Conservation (phyloP, 1,140 invertebrate genomes). For the Drosophila arizonae region DNA sequence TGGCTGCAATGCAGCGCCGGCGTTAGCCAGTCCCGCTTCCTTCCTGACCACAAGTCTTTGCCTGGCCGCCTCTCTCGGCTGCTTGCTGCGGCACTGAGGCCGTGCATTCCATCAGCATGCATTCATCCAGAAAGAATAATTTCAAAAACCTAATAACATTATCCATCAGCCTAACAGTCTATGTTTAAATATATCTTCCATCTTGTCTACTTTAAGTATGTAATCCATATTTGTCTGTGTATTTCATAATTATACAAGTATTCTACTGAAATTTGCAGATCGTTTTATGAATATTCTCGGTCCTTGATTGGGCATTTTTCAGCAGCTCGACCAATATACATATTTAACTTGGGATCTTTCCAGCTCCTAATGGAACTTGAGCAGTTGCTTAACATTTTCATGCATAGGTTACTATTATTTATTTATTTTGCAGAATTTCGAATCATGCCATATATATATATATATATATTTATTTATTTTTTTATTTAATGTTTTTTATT, state of each 20-base stretch:
- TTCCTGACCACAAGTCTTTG: constrained; percentile 26
- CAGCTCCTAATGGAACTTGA: too few species aligned
- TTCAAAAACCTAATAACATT: background rate
- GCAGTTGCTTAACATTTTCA: too few species aligned
- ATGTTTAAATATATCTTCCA: background rate
- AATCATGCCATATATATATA: too few species aligned
- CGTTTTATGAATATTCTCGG: background rate
- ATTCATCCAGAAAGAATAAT: background rate
- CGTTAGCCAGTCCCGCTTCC: constrained; percentile 10
- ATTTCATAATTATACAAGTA: constrained; percentile 11
- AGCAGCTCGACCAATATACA: too few species aligned
- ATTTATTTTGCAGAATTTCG: too few species aligned
- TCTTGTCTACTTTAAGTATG: constrained; percentile 16
- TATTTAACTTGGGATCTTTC: too few species aligned
- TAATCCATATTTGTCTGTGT: constrained; percentile 2
- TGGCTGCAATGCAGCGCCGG: constrained; percentile 83
- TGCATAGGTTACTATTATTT: too few species aligned
- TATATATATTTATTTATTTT: too few species aligned
- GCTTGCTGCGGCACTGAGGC: constrained; percentile 43
- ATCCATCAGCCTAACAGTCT: background rate
- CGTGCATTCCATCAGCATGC: background rate
- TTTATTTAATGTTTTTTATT: too few species aligned
- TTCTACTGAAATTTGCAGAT: background rate
- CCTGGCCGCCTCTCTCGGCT: constrained; percentile 16
- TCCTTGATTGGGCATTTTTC: too few species aligned